Base-by-base conservation (phyloP, 2,888 invertebrate genomes). In the Lasioglossum oenotherae region DNA sequence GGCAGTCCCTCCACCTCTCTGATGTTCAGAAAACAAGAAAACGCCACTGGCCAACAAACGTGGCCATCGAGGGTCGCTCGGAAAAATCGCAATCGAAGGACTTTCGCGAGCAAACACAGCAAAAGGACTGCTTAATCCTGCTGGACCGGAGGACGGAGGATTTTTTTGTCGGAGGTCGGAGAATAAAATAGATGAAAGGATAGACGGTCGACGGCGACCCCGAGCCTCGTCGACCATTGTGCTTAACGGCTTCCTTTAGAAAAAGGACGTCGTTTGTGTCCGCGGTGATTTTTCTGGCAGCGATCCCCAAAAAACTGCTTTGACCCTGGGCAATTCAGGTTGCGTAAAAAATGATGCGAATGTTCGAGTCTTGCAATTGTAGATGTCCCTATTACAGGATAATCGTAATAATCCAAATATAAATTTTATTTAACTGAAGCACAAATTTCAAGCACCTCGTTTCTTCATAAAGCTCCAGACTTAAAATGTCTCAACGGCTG, bases 181-280 rank as follows among this genome's bases (percentile, higher is more conserved):
- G n/a, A 57, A 57, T 57, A 57, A 57, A 57, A 57, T 23, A 57
- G 57, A 57, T n/a, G n/a, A 57, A 57, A 57, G 57, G 57, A 57
- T 57, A 57, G 57, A n/a, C 57, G n/a, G 8, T 12, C 0, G n/a
- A 12, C n/a, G 57, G 1, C 57, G n/a, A 4, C 57, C 57, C n/a
- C n/a, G 1, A 57, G 23, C 57, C 57, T 57, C 12, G 57, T 57
- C 57, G 57, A n/a, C n/a, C 57, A 57, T 57, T 57, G 57, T 57
- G 4, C n/a, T 57, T n/a, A 57, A 57, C 57, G 57, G 4, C 8
- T 57, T n/a, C 57, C 57, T 57, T 57, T n/a, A 3, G 57, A n/a
- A n/a, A n/a, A 57, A 57, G 57, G 57, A 12, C 57, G 12, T 57
- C 57, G 57, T 57, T 57, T 57, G n/a, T 23, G 8, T 23, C n/a